These are phyloP conservation scores for Palythoa heliodiscus DNA, from an alignment of 92 coral and sea anemone species.

Conservation along the genomic window DNA sequence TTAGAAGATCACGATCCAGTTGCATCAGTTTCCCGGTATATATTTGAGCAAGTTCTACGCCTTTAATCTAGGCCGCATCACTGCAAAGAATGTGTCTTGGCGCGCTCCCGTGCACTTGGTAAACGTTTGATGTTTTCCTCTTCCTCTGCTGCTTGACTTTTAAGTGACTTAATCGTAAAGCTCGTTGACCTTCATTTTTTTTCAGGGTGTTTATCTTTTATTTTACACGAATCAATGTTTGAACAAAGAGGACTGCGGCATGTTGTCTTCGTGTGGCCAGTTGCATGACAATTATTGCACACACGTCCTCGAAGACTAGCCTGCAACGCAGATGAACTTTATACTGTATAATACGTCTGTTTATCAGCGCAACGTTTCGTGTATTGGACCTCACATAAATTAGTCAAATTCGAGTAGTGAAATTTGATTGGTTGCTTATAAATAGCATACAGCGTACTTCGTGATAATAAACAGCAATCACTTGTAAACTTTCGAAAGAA, in stretches of 20 bases:
- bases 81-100: slow-evolving; percentile 34
- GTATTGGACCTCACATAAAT: too few species aligned
- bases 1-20: slow-evolving; percentile 36
- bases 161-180: slow-evolving; percentile 45
- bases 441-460: too few species aligned
- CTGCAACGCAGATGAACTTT: background rate
- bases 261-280: slow-evolving; percentile 25
- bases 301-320: too few species aligned
- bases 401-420: too few species aligned
- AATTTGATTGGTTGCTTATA: too few species aligned
- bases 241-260: slow-evolving; percentile 43
- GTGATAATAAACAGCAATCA: too few species aligned
- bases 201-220: slow-evolving; percentile 52
- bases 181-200: slow-evolving; percentile 34
- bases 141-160: slow-evolving; percentile 25
- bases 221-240: slow-evolving; percentile 23
- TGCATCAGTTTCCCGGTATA: slow-evolving; percentile 24
- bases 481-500: too few species aligned
- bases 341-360: too few species aligned
- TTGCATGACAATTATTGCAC: too few species aligned
- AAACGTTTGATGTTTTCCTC: slow-evolving; percentile 6
- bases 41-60: slow-evolving; percentile 20
- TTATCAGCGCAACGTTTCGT: too few species aligned
- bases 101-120: background rate
- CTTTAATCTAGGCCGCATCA: slow-evolving; percentile 44